Conservation (phyloP, 1,140 invertebrate genomes). For the Trigoniulus corallinus region DNA sequence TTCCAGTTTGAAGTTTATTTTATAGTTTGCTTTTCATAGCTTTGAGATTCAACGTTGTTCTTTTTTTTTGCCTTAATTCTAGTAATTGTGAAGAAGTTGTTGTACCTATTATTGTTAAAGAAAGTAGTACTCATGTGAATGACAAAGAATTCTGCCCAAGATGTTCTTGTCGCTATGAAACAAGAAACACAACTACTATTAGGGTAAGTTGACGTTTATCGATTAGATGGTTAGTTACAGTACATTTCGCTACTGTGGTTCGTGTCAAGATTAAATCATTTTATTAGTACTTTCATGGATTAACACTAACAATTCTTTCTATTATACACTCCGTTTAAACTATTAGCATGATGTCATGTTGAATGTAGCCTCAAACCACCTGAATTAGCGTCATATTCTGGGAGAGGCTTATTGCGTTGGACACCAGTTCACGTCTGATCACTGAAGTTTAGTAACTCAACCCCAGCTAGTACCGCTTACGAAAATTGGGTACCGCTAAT, state of each 20-base stretch:
- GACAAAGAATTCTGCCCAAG: conserved; percentile 2
- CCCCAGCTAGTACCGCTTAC: no score
- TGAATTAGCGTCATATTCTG: no score
- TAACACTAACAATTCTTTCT: background rate
- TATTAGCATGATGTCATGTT: no score
- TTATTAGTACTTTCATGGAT: background rate
- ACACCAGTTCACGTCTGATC: no score
- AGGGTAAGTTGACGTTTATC: background rate
- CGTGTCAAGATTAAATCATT: background rate
- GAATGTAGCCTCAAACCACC: no score
- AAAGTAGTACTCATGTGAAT: no score
- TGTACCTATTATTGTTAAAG: background rate
- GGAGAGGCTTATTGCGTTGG: no score
- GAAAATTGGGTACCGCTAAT: no score
- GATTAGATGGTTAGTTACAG: background rate
- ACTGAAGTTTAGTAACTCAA: no score
- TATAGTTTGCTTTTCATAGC: background rate
- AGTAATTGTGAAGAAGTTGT: background rate
- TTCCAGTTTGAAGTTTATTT: background rate
- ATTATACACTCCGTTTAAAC: no score
- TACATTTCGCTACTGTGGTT: background rate
- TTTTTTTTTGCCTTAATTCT: background rate
- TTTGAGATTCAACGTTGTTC: background rate
- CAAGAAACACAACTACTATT: conserved; percentile 8
- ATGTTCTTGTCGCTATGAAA: conserved; percentile 8